A percentile compares a stretch with the other conserved stretches of the same genome.
These are phyloP conservation scores for Nymphicus hollandicus DNA, from an alignment of 2,113 vertebrate genomes.

Conservation along the genomic window DNA sequence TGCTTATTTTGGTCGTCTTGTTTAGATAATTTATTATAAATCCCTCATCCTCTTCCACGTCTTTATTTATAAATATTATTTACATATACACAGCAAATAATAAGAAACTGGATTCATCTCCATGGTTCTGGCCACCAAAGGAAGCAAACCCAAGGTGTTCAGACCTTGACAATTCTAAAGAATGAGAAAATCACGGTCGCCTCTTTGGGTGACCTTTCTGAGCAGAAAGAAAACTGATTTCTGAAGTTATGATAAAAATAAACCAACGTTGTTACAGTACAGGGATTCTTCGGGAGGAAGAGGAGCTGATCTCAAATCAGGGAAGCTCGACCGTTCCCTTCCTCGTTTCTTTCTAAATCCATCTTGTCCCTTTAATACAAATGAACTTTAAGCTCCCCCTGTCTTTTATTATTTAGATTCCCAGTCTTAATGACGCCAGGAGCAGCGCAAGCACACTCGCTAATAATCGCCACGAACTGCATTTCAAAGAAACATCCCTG, in stretches of 20 bases:
- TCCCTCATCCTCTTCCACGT: not conserved
- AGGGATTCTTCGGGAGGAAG: not conserved
- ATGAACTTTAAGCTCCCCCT: slow-evolving; percentile 56
- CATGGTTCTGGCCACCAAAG: not conserved
- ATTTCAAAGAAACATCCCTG: slow-evolving; percentile 70
- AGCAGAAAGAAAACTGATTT: not conserved
- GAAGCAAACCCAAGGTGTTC: not conserved
- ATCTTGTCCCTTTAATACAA: slow-evolving; percentile 59
- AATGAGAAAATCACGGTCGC: not conserved
- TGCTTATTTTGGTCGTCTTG: not conserved
- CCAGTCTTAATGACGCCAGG: slow-evolving; percentile 68
- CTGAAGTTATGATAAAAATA: not conserved
- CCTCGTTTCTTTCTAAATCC: slow-evolving; percentile 12
- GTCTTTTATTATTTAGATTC: slow-evolving; percentile 66
- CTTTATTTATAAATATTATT: not conserved
- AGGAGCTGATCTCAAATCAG: not conserved
- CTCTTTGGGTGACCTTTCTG: not conserved
- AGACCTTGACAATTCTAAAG: not conserved
- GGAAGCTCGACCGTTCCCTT: not conserved
- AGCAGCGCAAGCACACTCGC: slow-evolving; percentile 51
- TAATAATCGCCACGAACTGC: slow-evolving; percentile 58
- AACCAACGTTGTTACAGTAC: not conserved
- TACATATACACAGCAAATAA: not conserved
- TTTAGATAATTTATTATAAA: not conserved
- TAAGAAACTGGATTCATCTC: not conserved